phyloP scores from a whole-genome alignment of 1,140 invertebrate species.

The Lethrus apterus region DNA sequence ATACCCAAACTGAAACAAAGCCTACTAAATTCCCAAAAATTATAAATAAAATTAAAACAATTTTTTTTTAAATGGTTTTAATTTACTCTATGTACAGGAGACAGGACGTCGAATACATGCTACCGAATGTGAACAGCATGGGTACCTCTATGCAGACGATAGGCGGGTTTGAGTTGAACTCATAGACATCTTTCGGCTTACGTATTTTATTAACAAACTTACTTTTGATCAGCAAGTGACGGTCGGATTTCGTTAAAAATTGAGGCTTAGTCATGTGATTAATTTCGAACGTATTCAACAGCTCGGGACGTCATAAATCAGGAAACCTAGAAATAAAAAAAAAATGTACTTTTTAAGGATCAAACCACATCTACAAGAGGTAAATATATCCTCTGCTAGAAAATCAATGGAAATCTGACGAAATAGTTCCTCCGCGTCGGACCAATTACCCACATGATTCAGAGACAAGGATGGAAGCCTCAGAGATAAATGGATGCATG shows the following conservation, averaged over 20 bases:
- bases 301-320: slow-evolving; percentile 56
- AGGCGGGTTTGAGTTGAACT: slow-evolving; percentile 7
- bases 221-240: slow-evolving; percentile 10
- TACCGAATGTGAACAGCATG: slow-evolving; percentile 54
- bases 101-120: slow-evolving; percentile 58
- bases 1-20: no score
- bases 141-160: slow-evolving; percentile 49
- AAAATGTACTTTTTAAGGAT: no score
- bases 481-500: background rate
- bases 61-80: background rate
- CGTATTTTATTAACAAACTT: slow-evolving; percentile 20
- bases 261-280: slow-evolving; percentile 33
- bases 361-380: no score
- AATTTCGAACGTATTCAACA: slow-evolving; percentile 36
- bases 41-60: no score
- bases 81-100: slow-evolving; percentile 53
- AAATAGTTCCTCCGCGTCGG: no score
- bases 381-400: no score
- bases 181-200: slow-evolving; percentile 15
- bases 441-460: no score
- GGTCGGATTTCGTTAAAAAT: slow-evolving; percentile 32
- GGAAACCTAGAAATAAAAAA: slow-evolving; percentile 45
- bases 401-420: no score
- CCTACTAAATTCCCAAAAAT: no score
- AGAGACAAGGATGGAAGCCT: no score